phyloP scores from a whole-genome alignment of 1,140 invertebrate genomes.

The Oryzaephilus surinamensis region DNA sequence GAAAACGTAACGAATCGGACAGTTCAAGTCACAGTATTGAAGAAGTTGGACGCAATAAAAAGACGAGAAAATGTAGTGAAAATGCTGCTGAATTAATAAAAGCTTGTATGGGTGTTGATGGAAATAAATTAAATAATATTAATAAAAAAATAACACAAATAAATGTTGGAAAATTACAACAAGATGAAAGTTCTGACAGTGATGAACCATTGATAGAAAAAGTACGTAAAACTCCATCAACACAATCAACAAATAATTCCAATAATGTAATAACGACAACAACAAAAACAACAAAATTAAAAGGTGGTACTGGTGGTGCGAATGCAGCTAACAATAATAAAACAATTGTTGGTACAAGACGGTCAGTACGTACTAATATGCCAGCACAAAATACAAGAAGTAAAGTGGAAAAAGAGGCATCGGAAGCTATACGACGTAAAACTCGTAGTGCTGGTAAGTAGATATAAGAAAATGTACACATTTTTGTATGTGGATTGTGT shows the following conservation, averaged over 20 bases:
- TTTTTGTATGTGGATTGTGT: too few species aligned
- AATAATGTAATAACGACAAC: conserved; percentile 10
- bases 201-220: conserved; percentile 71
- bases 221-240: conserved; percentile 41
- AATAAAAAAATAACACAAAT: conserved; percentile 14
- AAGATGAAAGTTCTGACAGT: conserved; percentile 59
- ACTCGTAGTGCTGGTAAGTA: conserved; percentile 52
- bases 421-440: conserved; percentile 41
- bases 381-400: conserved; percentile 31
- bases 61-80: conserved; percentile 52
- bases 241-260: not conserved
- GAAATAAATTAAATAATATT: conserved; percentile 22
- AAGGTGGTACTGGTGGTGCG: conserved; percentile 4
- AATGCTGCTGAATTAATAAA: conserved; percentile 57
- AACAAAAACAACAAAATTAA: conserved; percentile 3
- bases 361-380: conserved; percentile 23
- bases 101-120: conserved; percentile 54
- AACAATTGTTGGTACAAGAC: conserved; percentile 28
- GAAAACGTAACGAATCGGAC: conserved; percentile 67
- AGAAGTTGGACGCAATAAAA: conserved; percentile 26
- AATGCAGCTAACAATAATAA: conserved; percentile 14
- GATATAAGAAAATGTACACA: not conserved
- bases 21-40: conserved; percentile 56
- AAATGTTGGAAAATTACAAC: conserved; percentile 18
- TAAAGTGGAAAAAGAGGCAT: conserved; percentile 27